Evolutionary conservation across 1,140 invertebrate species (phyloP).

Genomic region (Eupristina koningsbergeri): DNA sequence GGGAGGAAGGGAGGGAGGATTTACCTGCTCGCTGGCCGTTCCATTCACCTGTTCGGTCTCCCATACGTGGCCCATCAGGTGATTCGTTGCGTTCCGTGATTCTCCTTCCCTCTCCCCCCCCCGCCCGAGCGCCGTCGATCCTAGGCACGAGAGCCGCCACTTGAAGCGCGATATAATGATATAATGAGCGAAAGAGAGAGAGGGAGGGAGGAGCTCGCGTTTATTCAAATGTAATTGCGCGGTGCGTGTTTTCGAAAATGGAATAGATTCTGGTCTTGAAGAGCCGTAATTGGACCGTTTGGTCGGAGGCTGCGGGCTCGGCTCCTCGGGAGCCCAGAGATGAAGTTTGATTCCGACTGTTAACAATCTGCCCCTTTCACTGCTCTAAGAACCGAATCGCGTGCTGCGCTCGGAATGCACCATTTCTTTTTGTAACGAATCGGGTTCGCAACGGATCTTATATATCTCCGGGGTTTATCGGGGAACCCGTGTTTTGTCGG

Average conservation of each 20-base stretch:
- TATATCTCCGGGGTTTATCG: too few species aligned
- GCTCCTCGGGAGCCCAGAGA: background rate
- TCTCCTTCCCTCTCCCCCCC: too few species aligned
- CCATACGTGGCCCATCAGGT: background rate
- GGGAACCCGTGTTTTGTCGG: too few species aligned
- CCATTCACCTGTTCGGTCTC: background rate
- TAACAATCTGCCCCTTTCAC: too few species aligned
- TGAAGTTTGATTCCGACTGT: background rate
- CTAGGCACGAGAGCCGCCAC: too few species aligned
- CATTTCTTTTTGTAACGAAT: too few species aligned
- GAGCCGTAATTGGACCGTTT: background rate
- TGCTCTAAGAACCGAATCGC: too few species aligned
- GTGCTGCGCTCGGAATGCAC: too few species aligned
- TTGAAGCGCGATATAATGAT: background rate
- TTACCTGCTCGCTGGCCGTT: background rate
- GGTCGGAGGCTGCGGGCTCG: background rate
- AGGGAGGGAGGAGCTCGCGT: background rate
- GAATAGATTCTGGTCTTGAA: background rate
- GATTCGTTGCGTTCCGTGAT: background rate
- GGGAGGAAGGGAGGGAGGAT: background rate
- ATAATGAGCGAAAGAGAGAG: background rate
- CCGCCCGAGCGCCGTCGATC: too few species aligned
- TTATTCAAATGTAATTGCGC: background rate
- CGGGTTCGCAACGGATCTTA: too few species aligned
- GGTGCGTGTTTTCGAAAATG: background rate